A percentile compares a stretch with the other conserved stretches of the same genome.
Evolutionary conservation across 2,797 vertebrate genomes (phyloP).

Genomic region (Micropoecilia bifurca): DNA sequence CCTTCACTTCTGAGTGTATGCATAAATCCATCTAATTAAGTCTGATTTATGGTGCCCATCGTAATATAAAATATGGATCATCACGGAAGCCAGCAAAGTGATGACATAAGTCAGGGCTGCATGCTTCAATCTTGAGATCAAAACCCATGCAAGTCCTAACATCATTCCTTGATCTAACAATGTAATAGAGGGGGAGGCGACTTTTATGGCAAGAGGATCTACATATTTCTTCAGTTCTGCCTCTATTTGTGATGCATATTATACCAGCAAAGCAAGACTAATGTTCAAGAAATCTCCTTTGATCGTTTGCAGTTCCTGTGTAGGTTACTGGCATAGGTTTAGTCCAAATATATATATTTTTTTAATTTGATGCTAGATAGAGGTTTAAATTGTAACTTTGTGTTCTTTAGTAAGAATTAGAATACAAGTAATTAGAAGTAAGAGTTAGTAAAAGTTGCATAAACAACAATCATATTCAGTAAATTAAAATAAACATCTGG

Average conservation of each 20-base stretch:
- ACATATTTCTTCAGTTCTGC: conserved; percentile 3
- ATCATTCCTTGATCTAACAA: conserved; percentile 1
- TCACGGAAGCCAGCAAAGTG: not conserved
- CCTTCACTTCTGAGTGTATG: not conserved
- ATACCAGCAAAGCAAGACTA: not conserved
- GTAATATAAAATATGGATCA: conserved; percentile 3
- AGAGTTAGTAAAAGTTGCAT: not conserved
- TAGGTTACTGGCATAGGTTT: not conserved
- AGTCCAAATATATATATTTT: not conserved
- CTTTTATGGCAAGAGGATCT: conserved; percentile 10
- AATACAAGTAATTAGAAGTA: not conserved
- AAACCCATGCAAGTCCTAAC: conserved; percentile 1
- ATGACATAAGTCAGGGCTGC: not conserved
- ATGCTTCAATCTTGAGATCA: conserved; percentile 4
- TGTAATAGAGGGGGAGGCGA: not conserved
- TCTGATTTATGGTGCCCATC: conserved; percentile 5
- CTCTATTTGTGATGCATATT: conserved; percentile 3
- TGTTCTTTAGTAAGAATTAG: not conserved
- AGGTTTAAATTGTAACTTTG: not conserved
- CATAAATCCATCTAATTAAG: conserved; percentile 12
- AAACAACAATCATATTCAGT: not conserved
- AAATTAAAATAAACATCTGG: too few species aligned
- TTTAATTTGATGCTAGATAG: not conserved
- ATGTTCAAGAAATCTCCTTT: not conserved
- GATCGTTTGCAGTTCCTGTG: not conserved